These are phyloP conservation scores for Coryphaenoides rupestris DNA, from an alignment of 2,113 vertebrate species.

Conservation along the genomic window DNA sequence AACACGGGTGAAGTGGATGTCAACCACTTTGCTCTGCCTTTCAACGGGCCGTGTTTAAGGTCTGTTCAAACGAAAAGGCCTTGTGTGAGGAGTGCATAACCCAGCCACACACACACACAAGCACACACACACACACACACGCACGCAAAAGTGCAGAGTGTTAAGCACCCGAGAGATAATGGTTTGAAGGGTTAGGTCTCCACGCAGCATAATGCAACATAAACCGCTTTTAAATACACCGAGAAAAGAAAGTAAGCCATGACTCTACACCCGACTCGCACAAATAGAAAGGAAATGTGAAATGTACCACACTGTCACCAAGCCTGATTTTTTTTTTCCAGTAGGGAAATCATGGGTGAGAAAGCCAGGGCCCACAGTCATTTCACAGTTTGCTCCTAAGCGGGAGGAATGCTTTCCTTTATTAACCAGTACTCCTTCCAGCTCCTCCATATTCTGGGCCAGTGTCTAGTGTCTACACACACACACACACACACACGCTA, in stretches of 20 bases:
- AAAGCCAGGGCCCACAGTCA: slow-evolving; percentile 50
- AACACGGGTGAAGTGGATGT: not conserved
- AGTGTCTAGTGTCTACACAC: too few species aligned
- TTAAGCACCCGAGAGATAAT: too few species aligned
- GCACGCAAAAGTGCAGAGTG: too few species aligned
- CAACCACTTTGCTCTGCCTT: not conserved
- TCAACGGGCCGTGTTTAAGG: not conserved
- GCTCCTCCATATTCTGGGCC: slow-evolving; percentile 19
- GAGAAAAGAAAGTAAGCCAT: too few species aligned
- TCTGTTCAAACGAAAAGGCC: not conserved
- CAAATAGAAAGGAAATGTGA: slow-evolving; percentile 63
- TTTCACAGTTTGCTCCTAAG: slow-evolving; percentile 78
- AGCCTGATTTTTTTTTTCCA: slow-evolving; percentile 65
- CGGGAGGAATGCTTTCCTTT: slow-evolving; percentile 66
- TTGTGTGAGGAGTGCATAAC: slow-evolving; percentile 4
- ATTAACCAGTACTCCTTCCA: slow-evolving; percentile 43
- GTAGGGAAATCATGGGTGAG: slow-evolving; percentile 43
- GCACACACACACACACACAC: too few species aligned
- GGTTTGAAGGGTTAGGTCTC: too few species aligned
- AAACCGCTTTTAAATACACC: too few species aligned
- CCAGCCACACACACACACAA: slow-evolving; percentile 47
- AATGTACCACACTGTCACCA: slow-evolving; percentile 72
- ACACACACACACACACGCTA: slow-evolving; percentile 4
- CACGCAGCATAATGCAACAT: too few species aligned
- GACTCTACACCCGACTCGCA: not conserved